Percentiles rank a stretch among this genome's conserved stretches.
Evolutionary conservation across 2,888 invertebrate species (phyloP).

Genomic region (Dryadula phaetusa): DNA sequence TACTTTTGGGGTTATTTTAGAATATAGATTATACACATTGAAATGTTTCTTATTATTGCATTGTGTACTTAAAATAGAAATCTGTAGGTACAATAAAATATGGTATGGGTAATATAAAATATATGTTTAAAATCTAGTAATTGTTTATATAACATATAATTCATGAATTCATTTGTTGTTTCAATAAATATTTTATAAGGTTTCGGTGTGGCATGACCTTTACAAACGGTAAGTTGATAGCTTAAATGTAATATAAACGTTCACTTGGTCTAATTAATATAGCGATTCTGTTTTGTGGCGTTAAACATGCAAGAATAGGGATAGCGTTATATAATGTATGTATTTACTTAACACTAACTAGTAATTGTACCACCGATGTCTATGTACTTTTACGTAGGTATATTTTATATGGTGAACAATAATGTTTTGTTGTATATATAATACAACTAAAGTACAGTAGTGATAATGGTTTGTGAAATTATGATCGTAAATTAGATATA

Average conservation of each 20-base stretch:
- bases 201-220: slow-evolving; percentile 30
- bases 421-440: slow-evolving; percentile 4
- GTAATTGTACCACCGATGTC: slow-evolving; percentile 13
- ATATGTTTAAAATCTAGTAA: background rate
- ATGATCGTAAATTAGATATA: slow-evolving; percentile 21
- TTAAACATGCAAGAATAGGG: slow-evolving; percentile 33
- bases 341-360: slow-evolving; percentile 6
- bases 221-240: slow-evolving; percentile 34
- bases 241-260: slow-evolving; percentile 40
- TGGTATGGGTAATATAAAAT: background rate
- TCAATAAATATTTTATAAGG: slow-evolving; percentile 27
- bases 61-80: background rate
- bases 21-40: too few relatives aligned
- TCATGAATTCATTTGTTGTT: slow-evolving; percentile 15
- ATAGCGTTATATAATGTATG: background rate
- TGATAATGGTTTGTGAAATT: slow-evolving; percentile 9
- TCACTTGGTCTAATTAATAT: slow-evolving; percentile 40
- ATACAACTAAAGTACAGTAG: slow-evolving; percentile 1
- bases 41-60: background rate
- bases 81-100: background rate
- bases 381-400: slow-evolving; percentile 12
- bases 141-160: background rate
- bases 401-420: background rate
- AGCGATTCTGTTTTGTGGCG: slow-evolving; percentile 23
- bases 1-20: too few relatives aligned